phyloP scores from a whole-genome alignment of 2,113 vertebrate species.

The Phaethon lepturus region DNA sequence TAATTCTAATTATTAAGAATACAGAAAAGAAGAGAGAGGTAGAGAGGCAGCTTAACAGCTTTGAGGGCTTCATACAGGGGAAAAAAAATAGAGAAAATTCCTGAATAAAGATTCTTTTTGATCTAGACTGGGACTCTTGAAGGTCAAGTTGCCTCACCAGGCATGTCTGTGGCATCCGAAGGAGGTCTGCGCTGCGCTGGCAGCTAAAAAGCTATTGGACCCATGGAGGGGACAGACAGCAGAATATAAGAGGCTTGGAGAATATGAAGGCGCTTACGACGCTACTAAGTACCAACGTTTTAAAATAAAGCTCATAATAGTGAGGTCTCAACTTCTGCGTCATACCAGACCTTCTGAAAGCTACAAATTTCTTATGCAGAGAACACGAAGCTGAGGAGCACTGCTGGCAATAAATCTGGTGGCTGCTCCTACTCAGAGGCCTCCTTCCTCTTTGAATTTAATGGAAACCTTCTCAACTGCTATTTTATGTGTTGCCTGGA shows the following conservation, averaged over 20 bases:
- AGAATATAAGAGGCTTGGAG: neutral
- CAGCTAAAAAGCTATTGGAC: neutral
- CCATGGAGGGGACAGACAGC: neutral
- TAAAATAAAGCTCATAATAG: neutral
- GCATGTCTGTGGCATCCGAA: neutral
- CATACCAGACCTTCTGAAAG: neutral
- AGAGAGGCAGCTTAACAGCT: neutral
- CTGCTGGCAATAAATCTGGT: neutral
- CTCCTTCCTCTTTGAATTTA: neutral
- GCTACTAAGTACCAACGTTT: neutral
- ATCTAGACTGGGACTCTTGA: neutral
- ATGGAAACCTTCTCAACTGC: neutral
- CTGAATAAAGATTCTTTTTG: neutral
- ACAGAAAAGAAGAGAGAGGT: neutral
- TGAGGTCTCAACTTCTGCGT: neutral
- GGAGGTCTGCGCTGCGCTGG: neutral
- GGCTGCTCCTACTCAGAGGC: neutral
- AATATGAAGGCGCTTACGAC: fast-evolving
- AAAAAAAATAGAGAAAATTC: neutral
- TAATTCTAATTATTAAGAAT: neutral
- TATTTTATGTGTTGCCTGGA: neutral
- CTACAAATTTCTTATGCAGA: neutral
- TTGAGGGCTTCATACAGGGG: neutral
- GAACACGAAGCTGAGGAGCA: neutral
- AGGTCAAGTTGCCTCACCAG: neutral